A percentile compares a stretch with the other conserved stretches of the same genome.
phyloP scores from a whole-genome alignment of 2,797 vertebrate genomes.

The Neoniphon sammara region DNA sequence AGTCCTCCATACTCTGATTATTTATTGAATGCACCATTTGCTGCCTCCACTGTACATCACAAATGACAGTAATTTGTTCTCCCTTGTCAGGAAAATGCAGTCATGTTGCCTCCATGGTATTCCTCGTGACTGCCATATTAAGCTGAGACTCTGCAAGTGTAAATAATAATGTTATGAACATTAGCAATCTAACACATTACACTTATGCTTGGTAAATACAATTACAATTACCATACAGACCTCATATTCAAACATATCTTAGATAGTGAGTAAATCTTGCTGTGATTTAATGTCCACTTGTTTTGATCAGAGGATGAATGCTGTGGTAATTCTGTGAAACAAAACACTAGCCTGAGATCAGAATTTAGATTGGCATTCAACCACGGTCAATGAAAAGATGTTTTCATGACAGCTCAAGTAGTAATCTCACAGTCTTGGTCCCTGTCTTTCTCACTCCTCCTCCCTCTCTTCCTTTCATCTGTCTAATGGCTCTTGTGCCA shows the following conservation, averaged over 20 bases:
- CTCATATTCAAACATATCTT: neutral
- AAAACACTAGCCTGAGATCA: neutral
- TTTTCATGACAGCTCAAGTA: constrained; percentile 18
- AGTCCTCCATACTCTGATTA: too few relatives aligned
- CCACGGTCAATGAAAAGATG: neutral
- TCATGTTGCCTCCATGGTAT: too few relatives aligned
- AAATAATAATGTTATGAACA: too few relatives aligned
- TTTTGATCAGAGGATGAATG: constrained; percentile 23
- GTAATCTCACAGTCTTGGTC: neutral
- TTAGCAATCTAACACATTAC: too few relatives aligned
- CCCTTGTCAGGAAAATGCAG: too few relatives aligned
- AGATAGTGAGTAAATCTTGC: neutral
- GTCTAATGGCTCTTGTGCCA: constrained; percentile 17
- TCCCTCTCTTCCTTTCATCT: neutral
- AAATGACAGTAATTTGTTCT: too few relatives aligned
- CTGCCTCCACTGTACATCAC: too few relatives aligned
- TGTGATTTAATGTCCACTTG: too few relatives aligned
- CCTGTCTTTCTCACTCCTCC: neutral
- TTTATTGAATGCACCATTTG: too few relatives aligned
- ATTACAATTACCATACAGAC: neutral
- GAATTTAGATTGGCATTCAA: neutral
- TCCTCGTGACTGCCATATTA: neutral
- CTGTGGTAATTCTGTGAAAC: neutral
- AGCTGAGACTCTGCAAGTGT: neutral
- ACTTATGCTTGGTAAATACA: neutral